A percentile compares a stretch with the other conserved stretches of the same genome.
Conservation (phyloP, 37 sponge, comb jelly and placozoan genomes). For the Petrosia ficiformis region DNA sequence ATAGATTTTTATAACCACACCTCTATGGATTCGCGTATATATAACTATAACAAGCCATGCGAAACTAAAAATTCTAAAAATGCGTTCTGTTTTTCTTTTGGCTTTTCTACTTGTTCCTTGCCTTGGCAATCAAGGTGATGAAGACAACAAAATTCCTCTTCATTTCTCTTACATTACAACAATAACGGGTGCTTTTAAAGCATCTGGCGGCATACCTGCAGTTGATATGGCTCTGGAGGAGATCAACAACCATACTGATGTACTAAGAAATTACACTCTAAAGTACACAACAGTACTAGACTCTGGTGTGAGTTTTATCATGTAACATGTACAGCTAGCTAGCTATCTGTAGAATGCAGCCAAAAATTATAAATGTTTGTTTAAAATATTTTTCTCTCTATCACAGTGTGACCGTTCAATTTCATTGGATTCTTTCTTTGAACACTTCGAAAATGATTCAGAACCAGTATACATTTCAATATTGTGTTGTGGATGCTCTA, state of each 20-base stretch:
- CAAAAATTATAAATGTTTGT: neutral
- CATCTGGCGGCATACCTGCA: conserved; percentile 11
- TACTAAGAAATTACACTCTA: conserved; percentile 11
- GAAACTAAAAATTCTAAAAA: too few species aligned
- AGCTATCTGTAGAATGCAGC: neutral
- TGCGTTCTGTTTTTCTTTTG: too few species aligned
- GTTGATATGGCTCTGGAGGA: neutral
- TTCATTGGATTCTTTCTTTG: neutral
- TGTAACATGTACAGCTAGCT: neutral
- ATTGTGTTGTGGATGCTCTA: conserved; percentile 23
- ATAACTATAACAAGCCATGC: too few species aligned
- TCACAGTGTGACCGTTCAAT: neutral
- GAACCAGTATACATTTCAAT: conserved; percentile 7
- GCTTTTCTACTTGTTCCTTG: too few species aligned
- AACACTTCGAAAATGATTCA: too few species aligned
- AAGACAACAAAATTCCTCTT: conserved; percentile 10
- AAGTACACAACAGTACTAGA: neutral
- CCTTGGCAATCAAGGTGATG: too few species aligned
- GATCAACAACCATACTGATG: neutral
- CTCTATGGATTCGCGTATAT: too few species aligned
- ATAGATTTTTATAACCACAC: too few species aligned
- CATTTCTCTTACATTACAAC: conserved; percentile 15
- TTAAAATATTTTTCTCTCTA: neutral
- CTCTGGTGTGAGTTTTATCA: neutral
- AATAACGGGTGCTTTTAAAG: neutral